phyloP scores from a whole-genome alignment of 2,888 invertebrate genomes.

The Leptinotarsa peninsularis region DNA sequence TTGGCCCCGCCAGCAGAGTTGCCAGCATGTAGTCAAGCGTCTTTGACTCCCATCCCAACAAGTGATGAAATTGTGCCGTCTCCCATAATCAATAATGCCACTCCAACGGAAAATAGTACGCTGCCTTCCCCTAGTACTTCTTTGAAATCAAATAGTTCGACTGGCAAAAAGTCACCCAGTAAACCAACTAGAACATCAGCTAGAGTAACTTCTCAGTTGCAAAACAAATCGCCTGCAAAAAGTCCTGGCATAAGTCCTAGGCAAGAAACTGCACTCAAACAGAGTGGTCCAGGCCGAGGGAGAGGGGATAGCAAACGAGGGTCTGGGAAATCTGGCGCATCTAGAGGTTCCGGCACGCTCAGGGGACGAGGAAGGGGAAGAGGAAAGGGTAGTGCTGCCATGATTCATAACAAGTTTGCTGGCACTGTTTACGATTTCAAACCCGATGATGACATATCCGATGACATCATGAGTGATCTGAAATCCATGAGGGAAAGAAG shows the following conservation, averaged over 20 bases:
- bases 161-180: conserved; percentile 70
- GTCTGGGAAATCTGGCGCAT: conserved; percentile 49
- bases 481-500: conserved; percentile 83
- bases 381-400: conserved; percentile 66
- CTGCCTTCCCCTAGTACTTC: conserved; percentile 64
- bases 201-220: conserved; percentile 72
- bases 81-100: conserved; percentile 52
- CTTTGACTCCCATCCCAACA: conserved; percentile 39
- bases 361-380: conserved; percentile 63
- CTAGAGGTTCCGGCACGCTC: conserved; percentile 60
- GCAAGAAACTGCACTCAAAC: conserved; percentile 68
- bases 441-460: conserved; percentile 85
- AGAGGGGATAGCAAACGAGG: conserved; percentile 54
- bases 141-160: conserved; percentile 60
- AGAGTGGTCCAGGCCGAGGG: conserved; percentile 55
- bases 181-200: conserved; percentile 74
- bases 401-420: conserved; percentile 83
- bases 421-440: conserved; percentile 91
- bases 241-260: conserved; percentile 66
- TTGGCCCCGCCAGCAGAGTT: conserved; percentile 36
- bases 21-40: conserved; percentile 25
- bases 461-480: conserved; percentile 78
- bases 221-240: conserved; percentile 75
- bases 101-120: conserved; percentile 58
- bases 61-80: conserved; percentile 52